Conservation (phyloP, 2,888 invertebrate species). For the Girardia tigrina region DNA sequence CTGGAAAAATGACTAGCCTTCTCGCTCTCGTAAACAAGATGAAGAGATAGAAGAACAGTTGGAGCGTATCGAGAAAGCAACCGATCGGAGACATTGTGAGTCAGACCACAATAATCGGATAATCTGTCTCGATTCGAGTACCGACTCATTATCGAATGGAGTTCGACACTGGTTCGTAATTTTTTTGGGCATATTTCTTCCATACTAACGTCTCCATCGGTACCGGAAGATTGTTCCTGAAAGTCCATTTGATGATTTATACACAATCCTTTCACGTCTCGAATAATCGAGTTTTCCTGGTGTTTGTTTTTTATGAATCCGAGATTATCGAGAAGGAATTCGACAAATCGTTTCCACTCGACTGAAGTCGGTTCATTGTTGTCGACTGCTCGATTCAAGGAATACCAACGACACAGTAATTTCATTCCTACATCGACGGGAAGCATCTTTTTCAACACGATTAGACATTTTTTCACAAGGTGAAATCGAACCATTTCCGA, state of each 20-base stretch:
- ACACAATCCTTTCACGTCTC: conserved; percentile 2
- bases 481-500: conserved; percentile 17
- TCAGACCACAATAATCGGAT: background rate
- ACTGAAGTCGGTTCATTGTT: background rate
- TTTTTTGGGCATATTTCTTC: background rate
- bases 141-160: background rate
- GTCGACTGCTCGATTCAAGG: background rate
- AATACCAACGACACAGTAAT: background rate
- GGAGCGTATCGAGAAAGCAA: background rate
- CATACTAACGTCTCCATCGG: background rate
- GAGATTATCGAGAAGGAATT: background rate
- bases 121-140: background rate
- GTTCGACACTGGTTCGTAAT: background rate
- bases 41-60: conserved; percentile 1
- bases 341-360: background rate
- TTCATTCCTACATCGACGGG: background rate
- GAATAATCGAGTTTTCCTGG: background rate
- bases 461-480: background rate
- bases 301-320: background rate
- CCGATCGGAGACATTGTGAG: background rate
- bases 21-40: conserved; percentile 14
- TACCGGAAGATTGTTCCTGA: background rate
- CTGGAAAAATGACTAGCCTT: background rate
- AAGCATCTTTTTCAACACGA: background rate
- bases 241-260: background rate